A percentile compares a stretch with the other conserved stretches of the same genome.
These are phyloP conservation scores for Aphrocallistes beatrix DNA, from an alignment of 37 sponge, comb jelly and placozoan species.

Conservation along the genomic window DNA sequence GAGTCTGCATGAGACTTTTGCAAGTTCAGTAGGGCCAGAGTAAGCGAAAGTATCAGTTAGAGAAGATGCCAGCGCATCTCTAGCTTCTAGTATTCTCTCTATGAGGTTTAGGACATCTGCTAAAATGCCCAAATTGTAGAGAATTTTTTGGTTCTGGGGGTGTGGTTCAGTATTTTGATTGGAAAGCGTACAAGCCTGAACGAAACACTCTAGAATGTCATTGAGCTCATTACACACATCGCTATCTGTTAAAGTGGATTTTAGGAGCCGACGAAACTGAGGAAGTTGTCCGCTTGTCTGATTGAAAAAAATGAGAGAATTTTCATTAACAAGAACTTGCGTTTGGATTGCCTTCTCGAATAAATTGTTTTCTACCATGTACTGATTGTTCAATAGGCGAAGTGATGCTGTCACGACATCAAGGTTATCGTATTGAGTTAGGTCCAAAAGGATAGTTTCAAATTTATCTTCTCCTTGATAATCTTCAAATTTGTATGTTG, in stretches of 20 bases:
- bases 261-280: not conserved
- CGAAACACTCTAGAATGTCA: not conserved
- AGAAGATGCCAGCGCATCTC: not conserved
- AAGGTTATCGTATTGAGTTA: not conserved
- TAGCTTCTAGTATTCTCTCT: not conserved
- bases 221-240: not conserved
- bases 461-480: not conserved
- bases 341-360: conserved; percentile 9
- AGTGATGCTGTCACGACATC: not conserved
- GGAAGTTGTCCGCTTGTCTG: not conserved
- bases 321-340: not conserved
- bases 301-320: not conserved
- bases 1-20: not conserved
- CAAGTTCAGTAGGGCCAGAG: not conserved
- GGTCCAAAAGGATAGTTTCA: not conserved
- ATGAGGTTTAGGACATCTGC: not conserved
- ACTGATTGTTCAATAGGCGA: not conserved
- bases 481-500: not conserved
- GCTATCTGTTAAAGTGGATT: not conserved
- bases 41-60: not conserved
- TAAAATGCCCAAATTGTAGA: conserved; percentile 37
- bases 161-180: conserved; percentile 36
- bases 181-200: not conserved
- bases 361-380: not conserved
- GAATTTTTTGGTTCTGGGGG: conserved; percentile 53